A percentile compares a stretch with the other conserved stretches of the same genome.
Evolutionary conservation across 2,888 invertebrate genomes (phyloP).

Genomic region (Chesias legatella): DNA sequence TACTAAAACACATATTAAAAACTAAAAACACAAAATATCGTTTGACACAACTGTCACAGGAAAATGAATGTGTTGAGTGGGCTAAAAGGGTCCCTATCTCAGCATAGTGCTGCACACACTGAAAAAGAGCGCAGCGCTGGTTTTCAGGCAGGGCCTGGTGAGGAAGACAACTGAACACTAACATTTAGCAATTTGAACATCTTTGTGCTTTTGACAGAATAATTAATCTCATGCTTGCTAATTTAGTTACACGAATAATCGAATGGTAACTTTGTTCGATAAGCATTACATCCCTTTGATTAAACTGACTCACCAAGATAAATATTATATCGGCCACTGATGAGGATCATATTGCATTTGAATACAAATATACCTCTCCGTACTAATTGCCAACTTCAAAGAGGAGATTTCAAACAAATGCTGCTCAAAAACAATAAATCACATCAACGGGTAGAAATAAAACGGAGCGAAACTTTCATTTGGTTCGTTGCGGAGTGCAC

Average conservation of each 20-base stretch:
- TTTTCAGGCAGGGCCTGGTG: too few species aligned
- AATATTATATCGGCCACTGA: constrained; percentile 7
- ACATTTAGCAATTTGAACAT: constrained; percentile 16
- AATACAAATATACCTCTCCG: constrained; percentile 6
- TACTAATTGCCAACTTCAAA: constrained; percentile 43
- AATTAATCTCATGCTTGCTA: constrained; percentile 18
- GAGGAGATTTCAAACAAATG: constrained; percentile 52
- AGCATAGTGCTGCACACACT: too few species aligned
- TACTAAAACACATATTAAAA: too few species aligned
- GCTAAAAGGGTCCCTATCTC: too few species aligned
- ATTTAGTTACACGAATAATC: constrained; percentile 24
- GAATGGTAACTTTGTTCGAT: constrained; percentile 31
- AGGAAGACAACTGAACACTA: neutral
- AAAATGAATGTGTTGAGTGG: too few species aligned
- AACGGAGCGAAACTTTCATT: constrained; percentile 69
- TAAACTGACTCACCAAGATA: constrained; percentile 1
- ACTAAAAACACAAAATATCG: too few species aligned
- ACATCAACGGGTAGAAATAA: constrained; percentile 62
- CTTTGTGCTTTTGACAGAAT: constrained; percentile 17
- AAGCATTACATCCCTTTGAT: constrained; percentile 7
- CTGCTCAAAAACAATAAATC: constrained; percentile 63
- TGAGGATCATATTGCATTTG: constrained; percentile 6
- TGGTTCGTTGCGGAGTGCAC: constrained; percentile 60
- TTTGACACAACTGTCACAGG: too few species aligned
- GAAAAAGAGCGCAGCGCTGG: too few species aligned